Base-by-base conservation (phyloP, 2,888 invertebrate species). In the Eristalis tenax region DNA sequence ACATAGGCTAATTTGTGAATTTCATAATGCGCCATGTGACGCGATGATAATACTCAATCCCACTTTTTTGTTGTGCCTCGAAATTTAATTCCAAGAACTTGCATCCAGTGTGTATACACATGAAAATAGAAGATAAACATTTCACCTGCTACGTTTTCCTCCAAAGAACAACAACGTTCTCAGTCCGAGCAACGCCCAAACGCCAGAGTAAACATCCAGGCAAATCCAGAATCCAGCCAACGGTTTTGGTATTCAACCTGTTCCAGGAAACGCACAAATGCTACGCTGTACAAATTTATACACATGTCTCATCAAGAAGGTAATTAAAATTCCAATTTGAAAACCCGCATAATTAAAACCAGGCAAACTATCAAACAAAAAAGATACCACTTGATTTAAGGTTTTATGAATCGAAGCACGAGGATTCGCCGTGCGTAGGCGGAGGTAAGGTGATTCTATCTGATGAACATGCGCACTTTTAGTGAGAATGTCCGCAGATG, bases 361-460 rank as follows among this genome's bases (percentile, higher is more conserved):
- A 71, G 71, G 18, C 18, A 57, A 38, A 28, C 23, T 57, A 43
- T n/a, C n/a, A 63, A 71, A 40, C n/a, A 56, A 40, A 57, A 71
- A 38, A 18, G 56, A 43, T 22, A 35, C 43, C 35, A 28, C 28
- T n/a, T 59, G 40, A 65, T 32, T 65, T 65, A 77, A 40, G 68
- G 61, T 26, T 50, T 50, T 38, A 70, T 85, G 81, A 85, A 85
- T 85, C 76, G 76, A 85, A 81, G 68, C 76, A 81, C 76, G 71
- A 81, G 81, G 76, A 75, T 10, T 18, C 22, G 18, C 56, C 1
- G 26, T 38, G 61, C 38, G 83, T 69, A 15, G 68, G 74, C 61
- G 61, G 26, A 78, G 23, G 66, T 78, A 18, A 78, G 23, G 66
- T 78, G 11, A 61, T 75, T 56, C 40, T 76, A 38, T 6, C 65